Percentiles rank a stretch among this genome's conserved stretches.
Evolutionary conservation across 2,888 invertebrate species (phyloP).

Genomic region (Anorthoa munda): DNA sequence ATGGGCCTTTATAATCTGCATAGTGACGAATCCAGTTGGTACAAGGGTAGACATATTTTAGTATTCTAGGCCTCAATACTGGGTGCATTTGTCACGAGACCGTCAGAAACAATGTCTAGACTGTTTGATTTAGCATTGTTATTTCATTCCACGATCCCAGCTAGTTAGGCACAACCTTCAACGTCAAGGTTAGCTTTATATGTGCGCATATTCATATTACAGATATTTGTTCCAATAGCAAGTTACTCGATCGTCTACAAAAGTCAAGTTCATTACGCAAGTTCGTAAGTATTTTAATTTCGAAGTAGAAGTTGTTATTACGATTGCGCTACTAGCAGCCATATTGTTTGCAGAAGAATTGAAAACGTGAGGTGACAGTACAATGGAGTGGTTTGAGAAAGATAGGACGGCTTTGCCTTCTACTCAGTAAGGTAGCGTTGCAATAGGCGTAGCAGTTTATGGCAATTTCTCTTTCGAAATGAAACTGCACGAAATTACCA

Average conservation of each 20-base stretch:
- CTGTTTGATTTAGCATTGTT: slow-evolving; percentile 50
- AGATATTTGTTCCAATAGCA: slow-evolving; percentile 25
- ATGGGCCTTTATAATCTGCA: slow-evolving; percentile 18
- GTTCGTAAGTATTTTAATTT: slow-evolving; percentile 58
- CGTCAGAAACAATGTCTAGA: slow-evolving; percentile 49
- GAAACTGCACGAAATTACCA: slow-evolving; percentile 48
- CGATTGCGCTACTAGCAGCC: slow-evolving; percentile 43
- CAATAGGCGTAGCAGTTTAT: slow-evolving; percentile 52
- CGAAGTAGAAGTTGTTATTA: slow-evolving; percentile 50
- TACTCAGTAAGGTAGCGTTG: slow-evolving; percentile 44
- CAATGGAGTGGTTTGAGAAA: slow-evolving; percentile 52
- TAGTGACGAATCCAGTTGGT: slow-evolving; percentile 27
- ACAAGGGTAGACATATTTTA: slow-evolving; percentile 13
- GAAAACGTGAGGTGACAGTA: slow-evolving; percentile 58
- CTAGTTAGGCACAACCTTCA: slow-evolving; percentile 13
- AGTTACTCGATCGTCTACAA: slow-evolving; percentile 26
- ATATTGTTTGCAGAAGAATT: slow-evolving; percentile 61
- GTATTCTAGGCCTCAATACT: slow-evolving; percentile 34
- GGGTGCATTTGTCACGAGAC: slow-evolving; percentile 37
- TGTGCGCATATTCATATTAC: slow-evolving; percentile 3
- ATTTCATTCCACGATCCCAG: slow-evolving; percentile 36
- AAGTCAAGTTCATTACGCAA: slow-evolving; percentile 59
- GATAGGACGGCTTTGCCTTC: slow-evolving; percentile 42
- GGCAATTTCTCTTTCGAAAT: slow-evolving; percentile 61
- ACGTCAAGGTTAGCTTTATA: slow-evolving; percentile 28